Evolutionary conservation across 2,797 vertebrate genomes (phyloP), one percentile per base, ranked within the genome.

Genomic region (Amblyraja radiata): DNA sequence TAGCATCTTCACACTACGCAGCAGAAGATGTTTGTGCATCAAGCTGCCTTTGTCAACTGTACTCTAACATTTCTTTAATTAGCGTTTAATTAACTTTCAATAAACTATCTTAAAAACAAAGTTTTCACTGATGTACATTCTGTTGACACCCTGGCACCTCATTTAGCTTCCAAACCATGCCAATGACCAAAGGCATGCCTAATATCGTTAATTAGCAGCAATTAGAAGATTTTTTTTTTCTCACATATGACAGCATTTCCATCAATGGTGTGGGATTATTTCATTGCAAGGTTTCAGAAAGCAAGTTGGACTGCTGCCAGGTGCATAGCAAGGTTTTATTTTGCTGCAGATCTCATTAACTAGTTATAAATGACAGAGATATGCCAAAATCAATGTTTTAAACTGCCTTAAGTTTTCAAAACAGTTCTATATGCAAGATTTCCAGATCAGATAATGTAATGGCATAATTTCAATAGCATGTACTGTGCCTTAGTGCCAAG

Each of bases 191-290:
- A 74, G 88, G 25, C 63, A 73, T 71, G 18, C 65, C 39, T 91
- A 91, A 71, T 91, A 21, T 73, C 39, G 88, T 91, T 32, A 91
- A 91, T 91, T 91, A 91, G 88, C 18, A 73, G 68, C 2, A 32
- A 91, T 91, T 71, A 73, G 88, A 73, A 46, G 39, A 74, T 73
- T 46, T 32, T 0, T 32, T 0, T 91, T 46, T 91, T 91, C 68
- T 91, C 68, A 91, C 88, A 46, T 91, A 68, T 91, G 88, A 91
- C 88, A 91, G 88, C 88, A 73, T 65, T 73, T 46, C 88, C 36
- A 65, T 91, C 88, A 91, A 91, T 73, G 73, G 65, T 65, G 71
- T 54, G 73, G 73, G 39, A 91, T 65, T 68, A 74, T 91, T 74
- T 71, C 88, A 39, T 46, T 91, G 39, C 61, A 91, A 91, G 63